Base-by-base conservation (phyloP, 1,140 invertebrate species). In the Trichogramma pretiosum region DNA sequence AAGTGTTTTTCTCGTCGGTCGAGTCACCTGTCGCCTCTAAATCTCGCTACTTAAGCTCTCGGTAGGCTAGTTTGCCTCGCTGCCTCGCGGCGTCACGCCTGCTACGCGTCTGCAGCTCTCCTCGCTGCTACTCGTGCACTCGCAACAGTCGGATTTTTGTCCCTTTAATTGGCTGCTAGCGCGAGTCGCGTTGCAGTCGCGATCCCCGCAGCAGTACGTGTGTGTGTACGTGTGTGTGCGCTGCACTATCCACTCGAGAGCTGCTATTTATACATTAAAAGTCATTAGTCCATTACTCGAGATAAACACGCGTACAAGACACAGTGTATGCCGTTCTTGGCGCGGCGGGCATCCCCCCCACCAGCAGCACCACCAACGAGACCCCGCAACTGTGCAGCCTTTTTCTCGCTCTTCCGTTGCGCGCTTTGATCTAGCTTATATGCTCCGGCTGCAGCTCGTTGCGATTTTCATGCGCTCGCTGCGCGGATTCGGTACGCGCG, bases 11-110 rank as follows among this genome's bases (percentile, higher is more conserved):
- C 50, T 50, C 32, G 52, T 52, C 54, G 48, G 39, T 46, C 38
- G 26, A 18, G 45, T 58, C 68, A 70, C 67, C 67, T 71, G 68
- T 68, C 63, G 58, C 44, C 57, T 53, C 56, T 71, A 68, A 71
- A 71, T 71, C 67, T 68, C 57, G 55, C 59, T 63, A 65, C 63
- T 69, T 67, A 63, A 62, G 61, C 48, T 55, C 34, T 48, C 37
- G 49, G 54, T 18, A 39, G 16, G 24, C 32, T 46, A 22, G 34
- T 33, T 44, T 22, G 33, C 35, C 34, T 24, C 44, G 11, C 22
- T n/a, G 17, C 26, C 11, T 4, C 38, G 19, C 32, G 24, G 24
- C 24, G n/a, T n/a, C n/a, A n/a, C n/a, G n/a, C n/a, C n/a, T n/a
- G n/a, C n/a, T n/a, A n/a, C n/a, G n/a, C n/a, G n/a, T n/a, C n/a